A percentile compares a stretch with the other conserved stretches of the same genome.
Evolutionary conservation across 2,113 vertebrate species (phyloP).

Genomic region (Marmota flaviventris): DNA sequence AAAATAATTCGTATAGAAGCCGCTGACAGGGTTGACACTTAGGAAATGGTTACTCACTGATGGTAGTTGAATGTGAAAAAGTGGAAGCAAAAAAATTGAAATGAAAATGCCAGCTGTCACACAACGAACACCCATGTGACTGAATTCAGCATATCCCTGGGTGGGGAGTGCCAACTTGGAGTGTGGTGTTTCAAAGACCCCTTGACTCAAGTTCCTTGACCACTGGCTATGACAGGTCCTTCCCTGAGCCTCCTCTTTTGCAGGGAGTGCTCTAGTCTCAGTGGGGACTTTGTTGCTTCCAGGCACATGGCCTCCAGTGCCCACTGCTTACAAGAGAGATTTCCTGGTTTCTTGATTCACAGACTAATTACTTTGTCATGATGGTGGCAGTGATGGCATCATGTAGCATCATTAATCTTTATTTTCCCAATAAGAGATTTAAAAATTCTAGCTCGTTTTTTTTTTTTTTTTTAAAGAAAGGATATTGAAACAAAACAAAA

Average conservation of each 20-base stretch:
- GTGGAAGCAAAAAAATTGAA: background rate
- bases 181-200: background rate
- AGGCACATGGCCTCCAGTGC: background rate
- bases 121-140: background rate
- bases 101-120: background rate
- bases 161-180: background rate
- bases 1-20: background rate
- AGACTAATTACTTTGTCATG: conserved; percentile 14
- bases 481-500: background rate
- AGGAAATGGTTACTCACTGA: background rate
- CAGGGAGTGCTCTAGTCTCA: background rate
- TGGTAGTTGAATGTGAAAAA: background rate
- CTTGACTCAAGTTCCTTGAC: background rate
- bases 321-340: background rate
- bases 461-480: background rate
- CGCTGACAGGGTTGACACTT: background rate
- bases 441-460: background rate
- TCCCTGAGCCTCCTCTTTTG: background rate
- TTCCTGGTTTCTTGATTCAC: background rate
- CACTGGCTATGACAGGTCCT: background rate
- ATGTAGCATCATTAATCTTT: background rate
- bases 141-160: background rate
- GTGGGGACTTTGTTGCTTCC: background rate
- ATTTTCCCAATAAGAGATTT: conserved; percentile 26
- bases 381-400: background rate